These are phyloP conservation scores for Nyctalus aviator DNA, from an alignment of 2,797 vertebrate genomes.

Conservation along the genomic window DNA sequence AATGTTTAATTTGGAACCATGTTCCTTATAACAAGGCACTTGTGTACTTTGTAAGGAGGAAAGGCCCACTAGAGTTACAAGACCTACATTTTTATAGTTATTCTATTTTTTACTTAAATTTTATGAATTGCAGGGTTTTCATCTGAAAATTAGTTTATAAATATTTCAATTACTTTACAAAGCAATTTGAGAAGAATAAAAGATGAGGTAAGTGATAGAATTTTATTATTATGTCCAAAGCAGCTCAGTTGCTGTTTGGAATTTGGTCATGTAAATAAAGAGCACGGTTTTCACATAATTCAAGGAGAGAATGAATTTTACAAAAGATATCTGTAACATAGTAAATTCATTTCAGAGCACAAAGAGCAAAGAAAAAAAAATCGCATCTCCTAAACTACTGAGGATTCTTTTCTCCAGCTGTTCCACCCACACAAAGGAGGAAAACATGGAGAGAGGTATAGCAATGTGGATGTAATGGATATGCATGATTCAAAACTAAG, in stretches of 20 bases:
- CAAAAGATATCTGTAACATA: background rate
- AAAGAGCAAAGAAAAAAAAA: background rate
- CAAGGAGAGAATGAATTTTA: background rate
- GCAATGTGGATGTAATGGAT: background rate
- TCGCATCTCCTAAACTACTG: background rate
- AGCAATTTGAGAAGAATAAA: background rate
- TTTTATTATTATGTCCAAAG: background rate
- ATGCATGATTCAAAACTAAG: background rate
- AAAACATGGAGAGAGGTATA: background rate
- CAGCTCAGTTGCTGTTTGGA: background rate
- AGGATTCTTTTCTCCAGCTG: background rate
- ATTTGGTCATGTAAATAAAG: background rate
- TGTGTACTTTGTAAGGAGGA: background rate
- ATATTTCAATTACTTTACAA: background rate
- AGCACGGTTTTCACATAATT: background rate
- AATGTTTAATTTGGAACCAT: background rate
- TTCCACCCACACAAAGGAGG: background rate
- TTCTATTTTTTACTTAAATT: background rate
- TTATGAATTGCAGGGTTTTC: background rate
- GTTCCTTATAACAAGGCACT: background rate
- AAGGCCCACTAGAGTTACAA: background rate
- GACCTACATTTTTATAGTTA: background rate
- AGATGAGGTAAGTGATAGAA: background rate
- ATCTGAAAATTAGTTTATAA: background rate
- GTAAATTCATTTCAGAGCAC: background rate